These are phyloP conservation scores for Prunella himalayana DNA, from an alignment of 2,113 vertebrate genomes.

Conservation along the genomic window DNA sequence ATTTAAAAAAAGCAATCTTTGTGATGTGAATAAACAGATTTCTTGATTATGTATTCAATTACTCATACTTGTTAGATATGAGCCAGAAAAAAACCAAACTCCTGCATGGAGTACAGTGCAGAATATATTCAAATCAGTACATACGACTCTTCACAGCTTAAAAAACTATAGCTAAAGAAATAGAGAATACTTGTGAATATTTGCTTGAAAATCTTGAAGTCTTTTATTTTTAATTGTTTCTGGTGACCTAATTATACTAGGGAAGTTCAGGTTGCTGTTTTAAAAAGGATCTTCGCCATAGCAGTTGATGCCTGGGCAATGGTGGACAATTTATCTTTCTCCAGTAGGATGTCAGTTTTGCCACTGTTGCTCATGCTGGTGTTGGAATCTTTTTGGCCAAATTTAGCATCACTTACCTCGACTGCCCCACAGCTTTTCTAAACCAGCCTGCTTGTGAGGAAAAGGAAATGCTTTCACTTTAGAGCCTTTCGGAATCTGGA, in stretches of 20 bases:
- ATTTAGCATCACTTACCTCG: background rate
- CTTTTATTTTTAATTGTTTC: background rate
- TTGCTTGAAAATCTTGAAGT: background rate
- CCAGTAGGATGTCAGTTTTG: background rate
- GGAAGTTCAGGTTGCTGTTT: background rate
- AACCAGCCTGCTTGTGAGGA: background rate
- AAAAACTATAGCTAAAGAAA: background rate
- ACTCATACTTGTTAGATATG: background rate
- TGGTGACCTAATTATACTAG: background rate
- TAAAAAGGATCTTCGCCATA: background rate
- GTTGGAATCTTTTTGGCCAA: background rate
- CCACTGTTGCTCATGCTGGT: background rate
- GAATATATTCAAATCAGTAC: background rate
- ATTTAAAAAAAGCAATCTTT: background rate
- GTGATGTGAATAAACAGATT: background rate
- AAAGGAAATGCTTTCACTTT: constrained; percentile 54
- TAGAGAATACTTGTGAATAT: background rate
- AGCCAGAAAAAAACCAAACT: background rate
- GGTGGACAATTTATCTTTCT: background rate
- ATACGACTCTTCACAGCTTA: background rate
- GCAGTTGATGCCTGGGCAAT: background rate
- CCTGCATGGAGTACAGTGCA: background rate
- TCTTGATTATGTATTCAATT: background rate
- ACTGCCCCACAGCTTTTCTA: background rate
- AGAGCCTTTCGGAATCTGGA: constrained; percentile 13